phyloP scores from a whole-genome alignment of 2,888 invertebrate genomes.

The Callinectes sapidus region DNA sequence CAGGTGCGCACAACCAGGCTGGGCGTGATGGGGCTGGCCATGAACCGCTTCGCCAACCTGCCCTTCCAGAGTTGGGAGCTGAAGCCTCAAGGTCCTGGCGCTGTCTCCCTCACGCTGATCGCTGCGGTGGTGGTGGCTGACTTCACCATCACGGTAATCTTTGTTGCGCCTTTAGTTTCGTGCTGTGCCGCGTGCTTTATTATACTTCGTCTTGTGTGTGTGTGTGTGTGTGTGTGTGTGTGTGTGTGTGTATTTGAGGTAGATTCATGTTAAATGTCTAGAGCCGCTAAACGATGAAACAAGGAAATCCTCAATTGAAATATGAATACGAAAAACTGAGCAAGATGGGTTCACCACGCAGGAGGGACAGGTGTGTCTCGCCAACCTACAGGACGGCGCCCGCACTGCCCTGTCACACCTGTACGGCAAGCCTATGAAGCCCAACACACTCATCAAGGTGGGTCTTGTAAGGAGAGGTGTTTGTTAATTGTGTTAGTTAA shows the following conservation, averaged over 20 bases:
- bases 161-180: neutral
- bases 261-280: too few species aligned
- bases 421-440: slow-evolving; percentile 70
- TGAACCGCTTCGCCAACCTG: slow-evolving; percentile 85
- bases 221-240: neutral
- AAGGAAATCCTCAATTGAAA: too few species aligned
- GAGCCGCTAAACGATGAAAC: too few species aligned
- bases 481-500: too few species aligned
- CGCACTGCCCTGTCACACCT: slow-evolving; percentile 66
- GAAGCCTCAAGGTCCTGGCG: slow-evolving; percentile 54
- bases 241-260: too few species aligned
- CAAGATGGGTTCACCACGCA: neutral
- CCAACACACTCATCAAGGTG: slow-evolving; percentile 70
- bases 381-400: slow-evolving; percentile 68
- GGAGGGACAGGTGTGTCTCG: slow-evolving; percentile 69
- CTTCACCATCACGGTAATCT: slow-evolving; percentile 66
- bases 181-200: neutral
- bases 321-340: too few species aligned
- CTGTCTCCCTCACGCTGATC: slow-evolving; percentile 67
- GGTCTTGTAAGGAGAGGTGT: too few species aligned
- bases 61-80: slow-evolving; percentile 92
- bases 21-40: slow-evolving; percentile 85
- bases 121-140: slow-evolving; percentile 70
- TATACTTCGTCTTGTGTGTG: neutral
- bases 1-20: slow-evolving; percentile 86